Evolutionary conservation across 1,140 invertebrate genomes (phyloP).

Genomic region (Trypoxylus dichotomus): DNA sequence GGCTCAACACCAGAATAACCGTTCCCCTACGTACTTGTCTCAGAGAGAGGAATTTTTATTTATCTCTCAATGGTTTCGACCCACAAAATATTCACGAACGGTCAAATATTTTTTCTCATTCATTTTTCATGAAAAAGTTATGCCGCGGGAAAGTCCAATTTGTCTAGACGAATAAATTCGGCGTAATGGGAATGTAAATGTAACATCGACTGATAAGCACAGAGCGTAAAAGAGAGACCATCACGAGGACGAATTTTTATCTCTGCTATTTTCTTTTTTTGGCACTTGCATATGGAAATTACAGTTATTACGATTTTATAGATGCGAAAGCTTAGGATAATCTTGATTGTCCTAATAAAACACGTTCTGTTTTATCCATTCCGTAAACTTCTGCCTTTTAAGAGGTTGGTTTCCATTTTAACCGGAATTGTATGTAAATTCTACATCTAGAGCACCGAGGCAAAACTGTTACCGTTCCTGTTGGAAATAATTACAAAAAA

Average conservation of each 20-base stretch:
- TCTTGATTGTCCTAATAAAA: constrained; percentile 28
- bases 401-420: not conserved
- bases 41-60: not conserved
- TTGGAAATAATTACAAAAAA: constrained; percentile 20
- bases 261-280: not conserved
- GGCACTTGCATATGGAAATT: constrained; percentile 27
- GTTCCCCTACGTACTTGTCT: not conserved
- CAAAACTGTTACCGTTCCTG: not conserved
- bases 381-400: not conserved
- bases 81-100: not conserved
- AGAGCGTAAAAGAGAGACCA: not conserved
- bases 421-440: constrained; percentile 26
- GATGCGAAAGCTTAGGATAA: constrained; percentile 28
- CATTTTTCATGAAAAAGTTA: not conserved
- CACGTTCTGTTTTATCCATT: not conserved
- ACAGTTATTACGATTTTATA: constrained; percentile 28
- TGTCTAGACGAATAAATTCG: constrained; percentile 25
- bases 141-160: not conserved
- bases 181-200: constrained; percentile 27
- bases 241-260: not conserved
- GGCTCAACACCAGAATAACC: not conserved
- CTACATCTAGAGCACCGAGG: not conserved
- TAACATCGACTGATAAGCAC: constrained; percentile 14
- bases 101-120: not conserved
- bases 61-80: not conserved